Conservation (phyloP, 2,797 vertebrate genomes). For the Arremon aurantiirostris region DNA sequence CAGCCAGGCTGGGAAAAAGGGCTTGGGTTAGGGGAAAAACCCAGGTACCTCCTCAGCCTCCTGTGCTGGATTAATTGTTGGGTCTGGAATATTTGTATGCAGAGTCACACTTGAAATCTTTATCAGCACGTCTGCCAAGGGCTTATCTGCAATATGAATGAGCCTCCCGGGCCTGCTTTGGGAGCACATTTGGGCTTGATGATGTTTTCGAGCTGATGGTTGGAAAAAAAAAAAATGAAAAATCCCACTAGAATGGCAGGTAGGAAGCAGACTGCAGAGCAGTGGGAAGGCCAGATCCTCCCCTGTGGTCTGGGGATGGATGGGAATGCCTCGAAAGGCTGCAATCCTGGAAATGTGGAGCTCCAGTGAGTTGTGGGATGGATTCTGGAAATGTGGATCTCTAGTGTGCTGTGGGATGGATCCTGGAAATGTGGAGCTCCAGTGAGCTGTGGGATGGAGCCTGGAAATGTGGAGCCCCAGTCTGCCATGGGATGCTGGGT, state of each 20-base stretch:
- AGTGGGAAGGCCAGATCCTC: background rate
- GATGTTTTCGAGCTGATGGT: constrained; percentile 4
- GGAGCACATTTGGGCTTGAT: constrained; percentile 1
- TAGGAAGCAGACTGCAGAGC: background rate
- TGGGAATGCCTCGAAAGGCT: background rate
- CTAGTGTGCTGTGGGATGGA: background rate
- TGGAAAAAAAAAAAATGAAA: background rate
- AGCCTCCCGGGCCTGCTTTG: constrained; percentile 3
- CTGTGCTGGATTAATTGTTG: background rate
- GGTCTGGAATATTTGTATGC: constrained; percentile 21
- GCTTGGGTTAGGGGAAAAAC: background rate
- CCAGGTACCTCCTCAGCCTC: background rate
- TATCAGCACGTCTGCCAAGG: constrained; percentile 1
- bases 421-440: background rate
- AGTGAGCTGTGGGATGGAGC: background rate
- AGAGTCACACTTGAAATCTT: constrained; percentile 41
- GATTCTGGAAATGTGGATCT: background rate
- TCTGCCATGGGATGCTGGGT: background rate
- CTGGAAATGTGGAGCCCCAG: background rate
- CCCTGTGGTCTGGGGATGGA: background rate
- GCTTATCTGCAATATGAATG: constrained; percentile 42
- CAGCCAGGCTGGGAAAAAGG: background rate
- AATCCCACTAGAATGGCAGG: background rate
- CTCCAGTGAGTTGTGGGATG: background rate
- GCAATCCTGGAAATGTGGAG: background rate